A percentile compares a stretch with the other conserved stretches of the same genome.
These are phyloP conservation scores for Gulo gulo DNA, from an alignment of 2,113 vertebrate genomes.

Conservation along the genomic window DNA sequence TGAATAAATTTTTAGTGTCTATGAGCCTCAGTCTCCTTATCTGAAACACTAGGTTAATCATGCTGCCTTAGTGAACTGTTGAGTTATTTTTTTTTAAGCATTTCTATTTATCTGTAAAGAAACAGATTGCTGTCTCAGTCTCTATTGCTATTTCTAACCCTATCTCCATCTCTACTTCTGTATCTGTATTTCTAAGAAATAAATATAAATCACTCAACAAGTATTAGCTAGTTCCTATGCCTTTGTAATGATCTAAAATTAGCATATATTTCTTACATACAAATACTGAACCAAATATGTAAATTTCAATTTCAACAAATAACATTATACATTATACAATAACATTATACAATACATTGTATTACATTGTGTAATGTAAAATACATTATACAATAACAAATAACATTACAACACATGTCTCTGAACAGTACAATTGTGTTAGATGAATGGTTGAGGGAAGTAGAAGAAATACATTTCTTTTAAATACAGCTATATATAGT, in stretches of 20 bases:
- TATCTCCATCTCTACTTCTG: background rate
- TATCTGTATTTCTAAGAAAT: background rate
- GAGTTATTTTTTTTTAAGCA: background rate
- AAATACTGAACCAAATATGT: constrained; percentile 5
- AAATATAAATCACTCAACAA: background rate
- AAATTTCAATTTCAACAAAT: constrained; percentile 25
- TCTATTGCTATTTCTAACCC: background rate
- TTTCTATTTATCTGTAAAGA: background rate
- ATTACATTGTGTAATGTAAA: too few relatives aligned
- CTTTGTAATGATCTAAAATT: background rate
- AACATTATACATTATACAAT: background rate
- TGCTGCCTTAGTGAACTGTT: background rate
- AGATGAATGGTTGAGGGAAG: background rate
- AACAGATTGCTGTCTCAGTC: background rate
- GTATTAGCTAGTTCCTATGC: background rate
- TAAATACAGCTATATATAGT: constrained; percentile 27
- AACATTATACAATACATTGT: too few relatives aligned
- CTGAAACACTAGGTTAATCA: background rate
- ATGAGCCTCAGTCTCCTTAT: background rate
- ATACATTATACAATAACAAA: too few relatives aligned
- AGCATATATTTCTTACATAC: background rate
- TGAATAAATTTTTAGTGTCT: background rate
- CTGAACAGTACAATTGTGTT: background rate
- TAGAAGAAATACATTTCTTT: background rate
- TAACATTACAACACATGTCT: background rate